A percentile compares a stretch with the other conserved stretches of the same genome.
These are phyloP conservation scores for Brachionus sp. DNA, from an alignment of 1,140 invertebrate genomes.

Conservation along the genomic window DNA sequence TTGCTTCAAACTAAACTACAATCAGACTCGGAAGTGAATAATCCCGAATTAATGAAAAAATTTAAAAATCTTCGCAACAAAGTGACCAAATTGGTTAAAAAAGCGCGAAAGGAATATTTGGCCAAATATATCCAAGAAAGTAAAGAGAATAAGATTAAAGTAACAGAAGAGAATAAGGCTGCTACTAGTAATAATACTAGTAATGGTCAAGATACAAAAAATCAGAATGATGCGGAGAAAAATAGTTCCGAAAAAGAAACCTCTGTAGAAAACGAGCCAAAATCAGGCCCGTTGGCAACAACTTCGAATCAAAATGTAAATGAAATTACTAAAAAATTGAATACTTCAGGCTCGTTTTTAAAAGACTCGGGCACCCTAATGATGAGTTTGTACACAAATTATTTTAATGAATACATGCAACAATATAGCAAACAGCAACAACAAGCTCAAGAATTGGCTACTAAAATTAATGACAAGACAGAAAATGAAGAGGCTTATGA, in stretches of 20 bases:
- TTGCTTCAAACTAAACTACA: conserved; percentile 23
- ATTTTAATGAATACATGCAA: conserved; percentile 42
- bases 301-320: conserved; percentile 19
- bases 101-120: conserved; percentile 43
- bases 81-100: conserved; percentile 43
- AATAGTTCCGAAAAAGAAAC: conserved; percentile 35
- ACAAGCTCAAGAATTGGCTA: conserved; percentile 10
- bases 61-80: conserved; percentile 40
- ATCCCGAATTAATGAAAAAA: conserved; percentile 32
- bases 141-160: conserved; percentile 15
- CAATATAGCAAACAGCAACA: conserved; percentile 33
- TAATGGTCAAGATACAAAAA: not conserved
- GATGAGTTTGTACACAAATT: conserved; percentile 38
- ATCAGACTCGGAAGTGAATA: not conserved
- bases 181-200: not conserved
- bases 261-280: not conserved
- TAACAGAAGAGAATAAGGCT: not conserved
- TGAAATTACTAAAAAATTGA: conserved; percentile 32
- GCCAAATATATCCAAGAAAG: conserved; percentile 28
- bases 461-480: not conserved
- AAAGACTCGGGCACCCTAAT: not conserved
- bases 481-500: conserved; percentile 12
- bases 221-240: not conserved
- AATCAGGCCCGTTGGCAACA: not conserved
- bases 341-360: conserved; percentile 20